Evolutionary conservation across 2,888 invertebrate genomes (phyloP), one percentile per base, ranked within the genome.

Genomic region (Cremastinae sp.): DNA sequence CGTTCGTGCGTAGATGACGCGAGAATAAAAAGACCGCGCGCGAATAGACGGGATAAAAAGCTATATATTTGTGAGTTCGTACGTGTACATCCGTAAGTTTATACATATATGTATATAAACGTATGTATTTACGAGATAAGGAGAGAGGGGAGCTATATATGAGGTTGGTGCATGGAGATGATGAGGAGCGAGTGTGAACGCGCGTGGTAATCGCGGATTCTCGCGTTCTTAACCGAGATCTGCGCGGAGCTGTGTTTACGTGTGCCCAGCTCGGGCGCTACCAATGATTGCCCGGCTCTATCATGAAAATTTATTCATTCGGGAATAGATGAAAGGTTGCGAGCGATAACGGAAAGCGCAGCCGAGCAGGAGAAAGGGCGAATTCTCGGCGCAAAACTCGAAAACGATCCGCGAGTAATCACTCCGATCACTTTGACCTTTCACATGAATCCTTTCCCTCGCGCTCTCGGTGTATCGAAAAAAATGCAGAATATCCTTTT

Each of bases 341-440:
- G 22, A 5, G 34, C 43, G 16, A 43, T 18, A 20, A 51, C 14
- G 41, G 41, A 69, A 22, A 59, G 53, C 9, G 22, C 22, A 20
- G 47, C 12, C 22, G n/a, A 10, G n/a, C n/a, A n/a, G 22, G 51
- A 68, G 56, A 45, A 22, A 58, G 38, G 56, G 56, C n/a, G 38
- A 56, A 43, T 41, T 41, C 22, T 43, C 14, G 9, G 18, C 51
- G 51, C 49, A n/a, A 51, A 49, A 68, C 47, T 22, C 28, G 36
- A 70, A 64, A 66, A 73, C 64, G 69, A 61, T 77, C 49, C 36
- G n/a, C n/a, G 69, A 74, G 65, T 77, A 74, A 77, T 70, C 69
- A 61, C 69, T 76, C 58, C 74, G 66, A 75, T 71, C 59, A 73
- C 65, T 49, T 56, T 70, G 69, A 74, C 70, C 76, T 70, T 70